Base-by-base conservation (phyloP, 2,888 invertebrate genomes). In the Epinotia ramella region DNA sequence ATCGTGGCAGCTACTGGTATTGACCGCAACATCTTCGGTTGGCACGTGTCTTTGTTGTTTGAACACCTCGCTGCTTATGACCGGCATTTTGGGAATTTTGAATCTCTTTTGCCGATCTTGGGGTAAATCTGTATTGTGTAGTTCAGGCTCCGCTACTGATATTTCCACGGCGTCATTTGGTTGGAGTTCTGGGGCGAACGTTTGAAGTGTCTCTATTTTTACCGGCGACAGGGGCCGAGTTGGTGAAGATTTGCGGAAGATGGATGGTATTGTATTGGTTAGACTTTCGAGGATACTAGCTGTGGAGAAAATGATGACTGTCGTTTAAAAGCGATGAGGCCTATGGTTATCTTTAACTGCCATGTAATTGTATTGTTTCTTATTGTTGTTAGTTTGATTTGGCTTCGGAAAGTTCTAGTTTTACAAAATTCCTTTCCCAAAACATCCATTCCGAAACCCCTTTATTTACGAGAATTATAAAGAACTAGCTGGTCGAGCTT, bases 1-100 rank as follows among this genome's bases (percentile, higher is more conserved):
- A 72, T 94, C 93, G 16, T 86, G 87, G n/a, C 90, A 88, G 0
- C 80, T 78, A 0, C 85, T 84, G 0, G 93, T 94, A 72, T 92
- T 91, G 0, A 92, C 88, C 12, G 88, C 85, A 53, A 81, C 87
- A 68, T 93, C 91, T 76, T 86, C 86, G 80, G 83, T 87, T 6
- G 80, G 74, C 1, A 82, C 79, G 49, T 77, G 82, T 67, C 78
- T 87, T 9, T 80, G 79, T 77, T 82, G 70, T 81, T 91, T 93
- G 9, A 94, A 80, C 0, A 89, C 81, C 18, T 92, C 92, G 78
- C 92, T 93, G 59, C 75, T 89, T 5, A 88, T 79, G 33, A 93
- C 63, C 9, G 94, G 94, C 94, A 94, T 94, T 87, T 89, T 91
- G 9, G 92, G 93, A 78, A 92, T 88, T 83, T 88, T 91, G 70